These are phyloP conservation scores for Hirtodrosophila duncani DNA, from an alignment of 2,888 invertebrate species.

Conservation along the genomic window DNA sequence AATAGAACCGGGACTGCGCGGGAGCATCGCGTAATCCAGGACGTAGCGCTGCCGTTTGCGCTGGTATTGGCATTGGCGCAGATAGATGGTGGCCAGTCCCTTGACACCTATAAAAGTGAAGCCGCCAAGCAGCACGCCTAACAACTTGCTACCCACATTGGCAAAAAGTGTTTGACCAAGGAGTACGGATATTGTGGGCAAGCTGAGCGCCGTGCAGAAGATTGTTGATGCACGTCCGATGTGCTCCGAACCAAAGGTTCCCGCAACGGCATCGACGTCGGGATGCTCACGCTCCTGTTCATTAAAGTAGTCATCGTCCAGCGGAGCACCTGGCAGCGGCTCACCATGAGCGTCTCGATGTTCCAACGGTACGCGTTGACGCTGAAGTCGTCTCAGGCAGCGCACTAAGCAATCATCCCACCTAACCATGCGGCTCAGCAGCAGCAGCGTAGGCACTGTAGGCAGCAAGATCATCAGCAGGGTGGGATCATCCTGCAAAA, in stretches of 20 bases:
- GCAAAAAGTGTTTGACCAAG: conserved; percentile 35
- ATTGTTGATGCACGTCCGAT: conserved; percentile 31
- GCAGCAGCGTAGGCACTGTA: conserved; percentile 33
- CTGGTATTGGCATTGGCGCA: conserved; percentile 37
- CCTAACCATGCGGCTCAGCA: conserved; percentile 31
- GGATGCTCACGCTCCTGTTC: conserved; percentile 16
- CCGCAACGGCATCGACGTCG: conserved; percentile 10
- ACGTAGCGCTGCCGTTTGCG: conserved; percentile 33
- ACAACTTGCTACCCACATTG: conserved; percentile 13
- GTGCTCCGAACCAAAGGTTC: conserved; percentile 5
- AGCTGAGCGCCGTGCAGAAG: conserved; percentile 40
- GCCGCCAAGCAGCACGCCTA: conserved; percentile 40
- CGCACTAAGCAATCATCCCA: conserved; percentile 43
- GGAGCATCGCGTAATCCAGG: conserved; percentile 12
- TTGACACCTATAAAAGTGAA: conserved; percentile 47
- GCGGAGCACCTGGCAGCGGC: conserved; percentile 47
- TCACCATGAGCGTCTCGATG: conserved; percentile 27
- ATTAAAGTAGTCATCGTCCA: conserved; percentile 47
- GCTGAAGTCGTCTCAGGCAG: conserved; percentile 31
- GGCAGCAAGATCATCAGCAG: conserved; percentile 48
- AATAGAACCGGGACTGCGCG: no score
- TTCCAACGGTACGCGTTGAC: conserved; percentile 7
- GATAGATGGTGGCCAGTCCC: conserved; percentile 38
- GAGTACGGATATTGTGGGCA: conserved; percentile 44
- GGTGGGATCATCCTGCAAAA: conserved; percentile 43